These are phyloP conservation scores for Perizoma flavofasciatum DNA, from an alignment of 2,888 invertebrate genomes.

Conservation along the genomic window DNA sequence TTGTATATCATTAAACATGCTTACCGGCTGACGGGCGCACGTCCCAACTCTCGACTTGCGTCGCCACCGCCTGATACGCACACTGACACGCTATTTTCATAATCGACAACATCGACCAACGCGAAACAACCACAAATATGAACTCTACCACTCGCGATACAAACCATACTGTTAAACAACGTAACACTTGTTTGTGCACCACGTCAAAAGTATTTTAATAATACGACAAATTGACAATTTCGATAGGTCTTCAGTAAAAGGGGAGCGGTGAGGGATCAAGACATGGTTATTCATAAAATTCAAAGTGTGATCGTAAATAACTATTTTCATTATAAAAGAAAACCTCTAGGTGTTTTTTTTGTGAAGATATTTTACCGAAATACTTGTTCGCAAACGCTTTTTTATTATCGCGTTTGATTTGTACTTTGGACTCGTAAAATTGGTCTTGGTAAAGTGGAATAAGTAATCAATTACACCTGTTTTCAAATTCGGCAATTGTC, in stretches of 20 bases:
- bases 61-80: constrained; percentile 26
- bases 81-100: constrained; percentile 67
- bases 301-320: constrained; percentile 23
- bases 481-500: too few species aligned
- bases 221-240: constrained; percentile 40
- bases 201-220: constrained; percentile 39
- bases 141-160: constrained; percentile 15
- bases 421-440: too few species aligned
- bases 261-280: constrained; percentile 31
- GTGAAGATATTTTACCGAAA: background rate
- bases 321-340: constrained; percentile 20
- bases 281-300: constrained; percentile 29
- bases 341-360: constrained; percentile 9
- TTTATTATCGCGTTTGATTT: background rate
- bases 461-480: too few species aligned
- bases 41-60: constrained; percentile 40
- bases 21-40: constrained; percentile 32
- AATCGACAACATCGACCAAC: constrained; percentile 56
- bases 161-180: constrained; percentile 20
- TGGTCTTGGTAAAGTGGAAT: too few species aligned
- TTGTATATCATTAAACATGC: constrained; percentile 64
- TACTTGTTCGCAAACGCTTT: background rate
- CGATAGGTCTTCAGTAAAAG: constrained; percentile 37
- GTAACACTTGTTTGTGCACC: constrained; percentile 33
- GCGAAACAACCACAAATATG: constrained; percentile 15